Evolutionary conservation across 2,113 vertebrate genomes (phyloP), one percentile per base, ranked within the genome.

Genomic region (Eurypyga helias): DNA sequence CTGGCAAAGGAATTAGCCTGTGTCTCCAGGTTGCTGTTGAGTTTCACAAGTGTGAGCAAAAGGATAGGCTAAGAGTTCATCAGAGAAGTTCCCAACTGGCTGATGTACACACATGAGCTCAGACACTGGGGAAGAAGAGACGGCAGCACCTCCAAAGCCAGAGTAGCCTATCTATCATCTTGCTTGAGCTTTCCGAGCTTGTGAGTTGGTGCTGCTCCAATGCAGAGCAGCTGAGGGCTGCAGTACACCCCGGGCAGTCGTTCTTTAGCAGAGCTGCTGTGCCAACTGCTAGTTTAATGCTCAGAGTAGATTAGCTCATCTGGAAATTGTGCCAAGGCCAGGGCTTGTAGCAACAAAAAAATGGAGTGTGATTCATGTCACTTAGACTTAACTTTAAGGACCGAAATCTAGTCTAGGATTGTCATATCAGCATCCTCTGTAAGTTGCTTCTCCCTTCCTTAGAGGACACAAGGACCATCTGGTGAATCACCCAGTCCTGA

Each of bases 201-300:
- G 24, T 55, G 62, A 10, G 8, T 69, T 66, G 76, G 60, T 88
- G 67, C 33, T 6, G 79, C 29, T 87, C 54, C 89, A 85, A 31
- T 11, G 3, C 2, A 5, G 69, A 80, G 67, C 64, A 76, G 71
- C 67, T 77, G 88, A 94, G 71, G 0, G 0, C 58, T 24, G 1
- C 60, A 54, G 11, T 41, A 13, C 51, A 67, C 43, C 38, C 33
- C 0, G 0, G 61, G 43, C 36, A 52, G 51, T 45, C 1, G 0
- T 38, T 87, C 66, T n/a, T 49, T 16, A 65, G 41, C 46, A 93
- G 38, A 77, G 45, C 34, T 38, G 36, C 54, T 13, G 46, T 52
- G 69, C 55, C 71, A 85, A 13, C 13, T 17, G 52, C 57, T 62
- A 72, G 61, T 19, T 33, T 66, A n/a, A 25, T 28, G 51, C 49